phyloP scores from a whole-genome alignment of 2,888 invertebrate genomes.

The Zele albiditarsus region DNA sequence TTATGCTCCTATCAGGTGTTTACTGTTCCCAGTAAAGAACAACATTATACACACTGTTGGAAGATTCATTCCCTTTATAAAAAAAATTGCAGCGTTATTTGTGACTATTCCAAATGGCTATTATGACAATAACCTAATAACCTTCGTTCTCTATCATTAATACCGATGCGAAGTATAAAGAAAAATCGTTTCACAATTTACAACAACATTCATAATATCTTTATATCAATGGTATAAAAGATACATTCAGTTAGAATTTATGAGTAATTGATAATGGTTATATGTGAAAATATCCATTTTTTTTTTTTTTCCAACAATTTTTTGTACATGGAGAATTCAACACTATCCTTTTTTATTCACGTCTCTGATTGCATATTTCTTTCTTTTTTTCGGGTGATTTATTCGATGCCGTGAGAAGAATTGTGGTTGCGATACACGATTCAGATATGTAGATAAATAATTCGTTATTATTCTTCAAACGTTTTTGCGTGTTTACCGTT shows the following conservation, averaged over 20 bases:
- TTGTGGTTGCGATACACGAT: background rate
- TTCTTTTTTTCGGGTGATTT: background rate
- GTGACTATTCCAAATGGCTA: background rate
- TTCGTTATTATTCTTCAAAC: background rate
- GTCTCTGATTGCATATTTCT: background rate
- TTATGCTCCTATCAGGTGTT: background rate
- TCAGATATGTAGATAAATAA: background rate
- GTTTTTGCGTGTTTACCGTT: background rate
- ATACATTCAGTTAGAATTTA: background rate
- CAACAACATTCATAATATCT: background rate
- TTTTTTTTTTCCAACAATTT: background rate
- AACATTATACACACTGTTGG: background rate
- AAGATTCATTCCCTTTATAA: background rate
- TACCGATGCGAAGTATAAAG: background rate
- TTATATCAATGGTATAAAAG: background rate
- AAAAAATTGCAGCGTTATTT: slow-evolving; percentile 2
- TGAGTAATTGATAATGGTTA: background rate
- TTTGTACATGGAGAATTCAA: background rate
- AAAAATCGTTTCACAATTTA: background rate
- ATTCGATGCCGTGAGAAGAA: background rate
- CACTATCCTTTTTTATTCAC: background rate
- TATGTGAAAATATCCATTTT: background rate
- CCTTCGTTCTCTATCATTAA: background rate
- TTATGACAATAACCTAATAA: slow-evolving; percentile 15
- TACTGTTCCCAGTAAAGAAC: background rate